Conservation (phyloP, 2,888 invertebrate genomes). For the Gryllus longicercus region DNA sequence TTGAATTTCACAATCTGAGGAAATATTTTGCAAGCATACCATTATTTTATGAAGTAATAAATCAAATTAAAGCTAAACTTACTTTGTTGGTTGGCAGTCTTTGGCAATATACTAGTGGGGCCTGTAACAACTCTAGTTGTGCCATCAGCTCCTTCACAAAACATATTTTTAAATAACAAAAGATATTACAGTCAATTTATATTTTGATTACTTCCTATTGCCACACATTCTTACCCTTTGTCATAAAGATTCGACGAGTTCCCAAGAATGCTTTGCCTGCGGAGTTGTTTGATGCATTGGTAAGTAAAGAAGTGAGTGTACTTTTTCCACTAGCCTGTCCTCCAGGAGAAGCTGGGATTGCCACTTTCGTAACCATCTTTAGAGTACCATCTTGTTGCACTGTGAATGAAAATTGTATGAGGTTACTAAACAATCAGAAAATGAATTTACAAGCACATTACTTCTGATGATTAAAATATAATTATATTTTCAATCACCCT, state of each 20-base stretch:
- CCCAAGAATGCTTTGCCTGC: slow-evolving; percentile 64
- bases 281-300: slow-evolving; percentile 54
- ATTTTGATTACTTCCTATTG: too few species aligned
- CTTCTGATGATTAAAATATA: not conserved
- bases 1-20: too few species aligned
- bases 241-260: slow-evolving; percentile 68
- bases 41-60: too few species aligned
- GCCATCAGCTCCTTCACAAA: slow-evolving; percentile 53
- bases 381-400: slow-evolving; percentile 56
- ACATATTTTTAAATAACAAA: not conserved
- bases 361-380: slow-evolving; percentile 63
- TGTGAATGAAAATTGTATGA: not conserved
- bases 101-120: slow-evolving; percentile 56
- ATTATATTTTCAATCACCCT: not conserved
- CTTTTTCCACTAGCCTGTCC: slow-evolving; percentile 49
- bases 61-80: slow-evolving; percentile 40
- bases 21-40: too few species aligned
- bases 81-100: slow-evolving; percentile 45
- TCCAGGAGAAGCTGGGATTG: slow-evolving; percentile 51
- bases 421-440: not conserved
- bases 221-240: slow-evolving; percentile 55
- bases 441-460: not conserved
- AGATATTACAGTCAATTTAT: not conserved
- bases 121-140: slow-evolving; percentile 61
- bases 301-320: slow-evolving; percentile 61